phyloP scores from a whole-genome alignment of 1,140 invertebrate genomes.

The Brachionus rubens region DNA sequence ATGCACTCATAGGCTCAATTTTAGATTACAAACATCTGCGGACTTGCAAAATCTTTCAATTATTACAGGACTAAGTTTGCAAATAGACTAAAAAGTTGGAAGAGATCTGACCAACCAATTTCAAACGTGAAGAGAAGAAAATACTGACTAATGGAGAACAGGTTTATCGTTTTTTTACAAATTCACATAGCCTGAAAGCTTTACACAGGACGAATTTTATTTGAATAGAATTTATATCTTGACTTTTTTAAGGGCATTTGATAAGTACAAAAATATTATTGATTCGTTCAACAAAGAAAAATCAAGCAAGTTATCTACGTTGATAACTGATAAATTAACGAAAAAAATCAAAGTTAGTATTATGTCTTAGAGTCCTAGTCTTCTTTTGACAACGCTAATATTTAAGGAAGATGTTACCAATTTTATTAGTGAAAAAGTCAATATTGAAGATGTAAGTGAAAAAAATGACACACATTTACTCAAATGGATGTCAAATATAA shows the following conservation, averaged over 20 bases:
- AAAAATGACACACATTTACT: conserved; percentile 22
- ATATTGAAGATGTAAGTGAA: conserved; percentile 10
- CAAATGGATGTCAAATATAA: conserved; percentile 27
- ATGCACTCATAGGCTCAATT: too few relatives aligned
- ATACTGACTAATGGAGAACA: too few relatives aligned
- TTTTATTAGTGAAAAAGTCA: not conserved
- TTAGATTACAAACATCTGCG: too few relatives aligned
- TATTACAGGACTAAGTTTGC: too few relatives aligned
- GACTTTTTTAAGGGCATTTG: not conserved
- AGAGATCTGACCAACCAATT: too few relatives aligned
- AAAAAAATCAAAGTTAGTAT: not conserved
- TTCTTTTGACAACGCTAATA: not conserved
- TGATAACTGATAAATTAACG: not conserved
- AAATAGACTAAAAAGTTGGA: too few relatives aligned
- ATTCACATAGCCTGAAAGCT: too few relatives aligned
- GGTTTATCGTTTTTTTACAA: too few relatives aligned
- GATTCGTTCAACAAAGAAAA: not conserved
- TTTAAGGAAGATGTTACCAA: not conserved
- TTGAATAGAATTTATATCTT: not conserved
- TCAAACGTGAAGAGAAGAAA: too few relatives aligned
- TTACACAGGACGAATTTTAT: too few relatives aligned
- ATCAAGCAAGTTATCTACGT: not conserved
- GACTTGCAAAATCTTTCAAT: too few relatives aligned
- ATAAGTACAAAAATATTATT: not conserved
- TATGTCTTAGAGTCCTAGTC: not conserved